Conservation (phyloP, 1,140 invertebrate genomes). For the Drosophila serrata region DNA sequence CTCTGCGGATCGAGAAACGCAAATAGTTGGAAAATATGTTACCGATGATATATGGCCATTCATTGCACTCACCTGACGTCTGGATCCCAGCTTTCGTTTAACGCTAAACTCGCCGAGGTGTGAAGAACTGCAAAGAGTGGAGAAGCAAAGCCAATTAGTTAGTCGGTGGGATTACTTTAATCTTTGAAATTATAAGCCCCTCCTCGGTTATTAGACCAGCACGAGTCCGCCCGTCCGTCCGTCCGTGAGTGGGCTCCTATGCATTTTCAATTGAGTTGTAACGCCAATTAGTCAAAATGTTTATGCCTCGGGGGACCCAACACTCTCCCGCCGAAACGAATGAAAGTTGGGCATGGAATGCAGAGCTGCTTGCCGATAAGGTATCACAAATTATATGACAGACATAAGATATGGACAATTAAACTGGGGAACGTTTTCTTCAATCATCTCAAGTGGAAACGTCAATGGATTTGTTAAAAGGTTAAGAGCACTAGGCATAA, state of each 20-base stretch:
- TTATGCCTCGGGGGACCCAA: constrained; percentile 3
- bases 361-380: constrained; percentile 28
- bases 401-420: constrained; percentile 34
- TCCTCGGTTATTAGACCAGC: constrained; percentile 64
- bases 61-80: constrained; percentile 89
- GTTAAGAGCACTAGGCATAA: not conserved
- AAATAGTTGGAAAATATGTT: not conserved
- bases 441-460: constrained; percentile 10
- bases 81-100: constrained; percentile 99
- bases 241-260: not conserved
- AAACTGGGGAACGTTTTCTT: constrained; percentile 10
- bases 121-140: constrained; percentile 93
- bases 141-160: constrained; percentile 65
- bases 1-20: constrained; percentile 85
- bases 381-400: constrained; percentile 60
- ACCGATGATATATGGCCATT: constrained; percentile 15
- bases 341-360: constrained; percentile 28
- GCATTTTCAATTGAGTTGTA: constrained; percentile 71
- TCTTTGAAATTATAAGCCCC: constrained; percentile 32
- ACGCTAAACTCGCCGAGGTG: constrained; percentile 97
- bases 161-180: constrained; percentile 40
- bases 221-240: constrained; percentile 32
- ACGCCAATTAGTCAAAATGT: constrained; percentile 63
- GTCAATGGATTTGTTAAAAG: constrained; percentile 7
- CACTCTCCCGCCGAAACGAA: not conserved